Evolutionary conservation across 2,113 vertebrate species (phyloP).

Genomic region (Caracal caracal): DNA sequence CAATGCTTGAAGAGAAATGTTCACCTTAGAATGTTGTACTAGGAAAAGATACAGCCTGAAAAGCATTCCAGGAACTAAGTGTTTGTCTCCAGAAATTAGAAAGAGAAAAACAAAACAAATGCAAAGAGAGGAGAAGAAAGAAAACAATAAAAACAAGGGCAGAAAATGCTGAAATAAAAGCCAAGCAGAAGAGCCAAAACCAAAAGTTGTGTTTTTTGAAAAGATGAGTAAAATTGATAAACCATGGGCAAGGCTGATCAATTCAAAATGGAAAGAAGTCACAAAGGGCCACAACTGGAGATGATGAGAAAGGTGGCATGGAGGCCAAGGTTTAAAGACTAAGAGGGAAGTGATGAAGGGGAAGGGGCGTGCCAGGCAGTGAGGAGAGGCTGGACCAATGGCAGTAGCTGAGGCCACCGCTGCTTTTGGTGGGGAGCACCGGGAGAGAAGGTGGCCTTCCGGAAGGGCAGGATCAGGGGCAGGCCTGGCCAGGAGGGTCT

Average conservation of each 20-base stretch:
- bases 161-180: slow-evolving; percentile 13
- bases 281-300: not conserved
- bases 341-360: too few relatives aligned
- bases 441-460: rapidly evolving
- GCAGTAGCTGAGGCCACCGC: not conserved
- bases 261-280: not conserved
- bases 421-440: not conserved
- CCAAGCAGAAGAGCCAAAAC: not conserved
- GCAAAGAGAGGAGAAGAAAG: not conserved
- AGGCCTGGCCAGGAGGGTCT: not conserved
- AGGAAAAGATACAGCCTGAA: not conserved
- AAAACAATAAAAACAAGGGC: not conserved
- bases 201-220: not conserved
- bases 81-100: not conserved
- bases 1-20: not conserved
- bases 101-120: not conserved
- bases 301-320: not conserved
- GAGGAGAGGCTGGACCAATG: too few relatives aligned
- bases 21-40: not conserved
- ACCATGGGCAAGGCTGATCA: not conserved
- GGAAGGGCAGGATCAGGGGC: not conserved
- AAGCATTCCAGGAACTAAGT: not conserved
- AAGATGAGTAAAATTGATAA: not conserved
- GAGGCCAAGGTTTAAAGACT: not conserved
- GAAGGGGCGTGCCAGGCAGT: rapidly evolving